Evolutionary conservation across 2,888 invertebrate genomes (phyloP), one percentile per base, ranked within the genome.

Genomic region (Elegia similella): DNA sequence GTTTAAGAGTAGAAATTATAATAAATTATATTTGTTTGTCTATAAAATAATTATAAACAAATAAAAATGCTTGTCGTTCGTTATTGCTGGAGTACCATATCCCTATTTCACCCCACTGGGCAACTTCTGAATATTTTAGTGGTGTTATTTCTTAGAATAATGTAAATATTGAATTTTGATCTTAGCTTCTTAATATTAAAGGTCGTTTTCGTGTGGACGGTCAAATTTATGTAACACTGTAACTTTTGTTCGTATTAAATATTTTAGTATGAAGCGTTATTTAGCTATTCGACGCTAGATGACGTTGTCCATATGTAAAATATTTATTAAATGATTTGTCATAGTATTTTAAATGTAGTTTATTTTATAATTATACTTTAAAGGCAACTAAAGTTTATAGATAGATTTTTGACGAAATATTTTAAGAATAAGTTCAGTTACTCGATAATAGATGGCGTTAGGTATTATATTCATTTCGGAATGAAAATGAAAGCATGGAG

Each of bases 241-340:
- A 86, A 85, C 84, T 86, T 86, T 82, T 76, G 75, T 69, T 72
- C 62, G 67, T 60, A 62, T 61, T 86, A 68, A 84, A 88, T 87
- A 80, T 82, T 86, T 87, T 69, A 87, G 82, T 60, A 71, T 38
- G 50, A 7, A 34, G 13, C 2, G 63, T 52, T 59, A 70, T 63
- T 10, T 3, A 5, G 48, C 78, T 75, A 74, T 61, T 69, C 61
- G 61, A 43, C 59, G 42, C 62, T 42, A 79, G 79, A 71, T 73
- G 74, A 67, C 70, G 56, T 6, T 59, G 6, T 7, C 0, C 23
- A 42, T 12, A 38, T 1, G 12, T 38, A 5, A 38, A 38, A 38
- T 38, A 38, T 32, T 5, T 38, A 2, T 38, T 12, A 38, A n/a
- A 3, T 1, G 10, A n/a, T 38, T 38, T n/a, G 2, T 38, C 6